Conservation (phyloP, 2,888 invertebrate genomes). For the Thumatha senex region DNA sequence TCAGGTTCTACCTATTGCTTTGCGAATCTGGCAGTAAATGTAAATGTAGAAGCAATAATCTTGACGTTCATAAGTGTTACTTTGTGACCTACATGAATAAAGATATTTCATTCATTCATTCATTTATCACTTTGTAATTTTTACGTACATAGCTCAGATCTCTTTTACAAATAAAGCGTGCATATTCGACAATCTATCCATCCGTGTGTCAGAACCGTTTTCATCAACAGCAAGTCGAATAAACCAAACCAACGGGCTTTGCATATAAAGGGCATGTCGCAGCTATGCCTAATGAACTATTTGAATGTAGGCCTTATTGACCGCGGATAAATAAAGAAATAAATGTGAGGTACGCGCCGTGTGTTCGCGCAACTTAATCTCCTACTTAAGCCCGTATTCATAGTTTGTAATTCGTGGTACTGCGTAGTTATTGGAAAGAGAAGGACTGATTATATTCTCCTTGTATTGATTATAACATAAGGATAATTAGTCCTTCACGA, state of each 20-base stretch:
- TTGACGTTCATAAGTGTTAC: too few species aligned
- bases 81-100: too few species aligned
- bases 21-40: too few species aligned
- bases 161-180: neutral
- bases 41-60: too few species aligned
- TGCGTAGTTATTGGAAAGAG: too few species aligned
- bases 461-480: too few species aligned
- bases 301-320: slow-evolving; percentile 79
- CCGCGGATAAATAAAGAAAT: slow-evolving; percentile 73
- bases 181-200: slow-evolving; percentile 14
- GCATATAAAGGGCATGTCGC: slow-evolving; percentile 74
- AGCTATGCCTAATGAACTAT: slow-evolving; percentile 73
- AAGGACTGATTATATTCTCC: too few species aligned
- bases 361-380: slow-evolving; percentile 71
- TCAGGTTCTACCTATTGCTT: too few species aligned
- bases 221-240: slow-evolving; percentile 64
- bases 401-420: slow-evolving; percentile 26
- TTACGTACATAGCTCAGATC: too few species aligned
- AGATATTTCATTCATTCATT: too few species aligned
- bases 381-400: slow-evolving; percentile 59
- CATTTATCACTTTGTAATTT: too few species aligned
- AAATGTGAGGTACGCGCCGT: slow-evolving; percentile 58
- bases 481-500: too few species aligned
- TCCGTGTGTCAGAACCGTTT: slow-evolving; percentile 49
- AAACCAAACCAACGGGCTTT: slow-evolving; percentile 59